phyloP scores from a whole-genome alignment of 2,888 invertebrate species.

The Invenusta paracnida region DNA sequence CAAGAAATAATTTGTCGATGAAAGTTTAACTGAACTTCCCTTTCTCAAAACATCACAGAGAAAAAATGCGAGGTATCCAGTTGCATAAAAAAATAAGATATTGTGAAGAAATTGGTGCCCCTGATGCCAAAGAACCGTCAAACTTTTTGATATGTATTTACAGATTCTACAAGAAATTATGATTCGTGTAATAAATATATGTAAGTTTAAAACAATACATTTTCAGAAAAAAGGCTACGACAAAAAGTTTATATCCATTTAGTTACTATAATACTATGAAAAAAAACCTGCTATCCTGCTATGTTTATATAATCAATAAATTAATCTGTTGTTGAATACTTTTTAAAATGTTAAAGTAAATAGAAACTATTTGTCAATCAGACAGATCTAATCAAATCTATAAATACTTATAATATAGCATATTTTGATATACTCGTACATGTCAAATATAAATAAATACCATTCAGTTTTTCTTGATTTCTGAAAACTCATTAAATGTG shows the following conservation, averaged over 20 bases:
- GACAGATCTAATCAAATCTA: neutral
- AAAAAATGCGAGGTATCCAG: conserved; percentile 8
- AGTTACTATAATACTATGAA: conserved; percentile 17
- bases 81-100: conserved; percentile 35
- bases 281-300: neutral
- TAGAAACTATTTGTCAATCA: neutral
- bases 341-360: neutral
- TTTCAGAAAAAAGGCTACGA: neutral
- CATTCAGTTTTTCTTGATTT: neutral
- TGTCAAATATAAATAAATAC: neutral
- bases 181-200: no score
- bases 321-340: neutral
- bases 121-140: conserved; percentile 39
- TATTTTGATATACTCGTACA: neutral
- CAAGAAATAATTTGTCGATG: conserved; percentile 8
- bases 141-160: neutral
- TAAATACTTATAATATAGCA: neutral
- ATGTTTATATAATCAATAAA: neutral
- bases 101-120: conserved; percentile 36
- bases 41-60: conserved; percentile 13
- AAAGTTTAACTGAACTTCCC: conserved; percentile 7
- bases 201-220: conserved; percentile 4
- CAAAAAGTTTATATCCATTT: neutral
- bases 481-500: neutral
- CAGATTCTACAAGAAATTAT: no score